These are phyloP conservation scores for Caenorhabditis sp. DNA, from an alignment of 2,888 invertebrate genomes.

Conservation along the genomic window DNA sequence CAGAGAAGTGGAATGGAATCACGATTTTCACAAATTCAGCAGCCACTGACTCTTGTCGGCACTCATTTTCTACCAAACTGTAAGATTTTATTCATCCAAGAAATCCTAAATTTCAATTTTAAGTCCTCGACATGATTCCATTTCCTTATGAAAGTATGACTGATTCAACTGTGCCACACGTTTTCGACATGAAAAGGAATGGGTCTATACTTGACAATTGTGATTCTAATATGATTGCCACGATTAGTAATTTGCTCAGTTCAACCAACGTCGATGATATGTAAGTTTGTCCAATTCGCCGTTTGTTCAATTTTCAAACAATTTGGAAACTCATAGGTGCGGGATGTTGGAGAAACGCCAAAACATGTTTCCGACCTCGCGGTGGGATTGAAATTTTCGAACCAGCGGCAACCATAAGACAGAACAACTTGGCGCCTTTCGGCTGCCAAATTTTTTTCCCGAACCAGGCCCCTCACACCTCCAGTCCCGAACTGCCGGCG, in stretches of 20 bases:
- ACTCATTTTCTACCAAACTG: conserved; percentile 73
- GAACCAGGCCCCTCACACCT: too few species aligned
- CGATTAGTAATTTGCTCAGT: conserved; percentile 58
- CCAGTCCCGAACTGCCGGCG: too few species aligned
- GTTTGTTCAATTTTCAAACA: neutral
- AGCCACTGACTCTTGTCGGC: conserved; percentile 70
- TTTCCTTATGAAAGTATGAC: conserved; percentile 67
- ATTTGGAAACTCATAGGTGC: too few species aligned
- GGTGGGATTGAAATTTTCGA: too few species aligned
- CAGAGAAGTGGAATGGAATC: conserved; percentile 53
- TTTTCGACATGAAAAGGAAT: conserved; percentile 48
- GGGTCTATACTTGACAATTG: conserved; percentile 42
- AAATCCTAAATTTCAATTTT: neutral
- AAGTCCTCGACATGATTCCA: conserved; percentile 69
- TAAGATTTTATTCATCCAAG: conserved; percentile 24
- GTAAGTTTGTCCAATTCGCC: conserved; percentile 54
- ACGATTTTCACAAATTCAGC: conserved; percentile 50
- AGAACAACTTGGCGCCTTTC: too few species aligned
- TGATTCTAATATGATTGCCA: conserved; percentile 48
- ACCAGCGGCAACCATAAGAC: too few species aligned
- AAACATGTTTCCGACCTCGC: too few species aligned
- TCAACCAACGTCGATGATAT: conserved; percentile 67
- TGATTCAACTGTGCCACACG: conserved; percentile 53
- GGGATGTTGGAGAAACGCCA: too few species aligned
- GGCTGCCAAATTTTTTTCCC: too few species aligned